Base-by-base conservation (phyloP, 2,888 invertebrate genomes). In the Chrysodeixis includens region DNA sequence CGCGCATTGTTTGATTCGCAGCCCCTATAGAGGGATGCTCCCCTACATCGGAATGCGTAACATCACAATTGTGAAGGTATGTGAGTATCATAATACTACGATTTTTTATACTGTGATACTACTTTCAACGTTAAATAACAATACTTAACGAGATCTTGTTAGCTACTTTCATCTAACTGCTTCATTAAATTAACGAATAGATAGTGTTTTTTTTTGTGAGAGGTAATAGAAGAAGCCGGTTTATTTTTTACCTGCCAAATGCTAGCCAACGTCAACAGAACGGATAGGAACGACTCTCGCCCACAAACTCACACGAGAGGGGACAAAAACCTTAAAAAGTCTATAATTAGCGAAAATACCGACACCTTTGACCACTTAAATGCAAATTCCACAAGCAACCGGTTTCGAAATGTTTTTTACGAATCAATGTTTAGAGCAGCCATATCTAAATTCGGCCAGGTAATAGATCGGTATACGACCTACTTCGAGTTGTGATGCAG, bases 401-500 rank as follows among this genome's bases (percentile, higher is more conserved):
- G 69, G 78, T 81, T 86, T 58, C 62, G 71, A 62, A 78, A 76
- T 68, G 58, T 66, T 75, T 57, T 71, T 65, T 51, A 53, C 53
- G 57, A 69, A 71, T 61, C 62, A 73, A 79, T 78, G 74, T 68
- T 68, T 73, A 65, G 64, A 67, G 60, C 74, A 67, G 71, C 57
- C 63, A 63, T 69, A 62, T 81, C 79, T 80, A 75, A 75, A 82
- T 81, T 79, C 78, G 71, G 80, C 77, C 74, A 82, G 77, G 68
- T 78, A 74, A 62, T 72, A 82, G 68, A 78, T 81, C 75, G 74
- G 77, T 74, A 83, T 80, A 79, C 88, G 86, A 88, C 87, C 88
- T 83, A 89, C 82, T 83, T 89, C 66, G 78, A 80, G 81, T 81
- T 84, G 74, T 71, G 79, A 81, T 84, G 85, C 82, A 82, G 81